These are phyloP conservation scores for Arion vulgaris DNA, from an alignment of 1,140 invertebrate species.

Conservation along the genomic window DNA sequence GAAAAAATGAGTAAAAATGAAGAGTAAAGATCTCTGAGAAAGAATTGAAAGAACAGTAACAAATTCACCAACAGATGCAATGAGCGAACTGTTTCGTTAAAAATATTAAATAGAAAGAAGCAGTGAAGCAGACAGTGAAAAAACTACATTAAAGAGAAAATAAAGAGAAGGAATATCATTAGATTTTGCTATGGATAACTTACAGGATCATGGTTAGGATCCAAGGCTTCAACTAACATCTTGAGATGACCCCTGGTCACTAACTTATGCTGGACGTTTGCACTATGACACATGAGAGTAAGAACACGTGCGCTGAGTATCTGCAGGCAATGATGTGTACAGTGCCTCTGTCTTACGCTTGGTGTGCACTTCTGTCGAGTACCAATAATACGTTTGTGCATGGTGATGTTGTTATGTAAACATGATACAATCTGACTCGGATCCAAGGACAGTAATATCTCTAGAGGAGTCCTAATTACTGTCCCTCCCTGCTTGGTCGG, in stretches of 20 bases:
- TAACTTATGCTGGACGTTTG: constrained; percentile 75
- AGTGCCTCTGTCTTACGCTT: constrained; percentile 77
- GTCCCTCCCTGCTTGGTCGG: constrained; percentile 9
- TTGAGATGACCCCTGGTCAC: constrained; percentile 77
- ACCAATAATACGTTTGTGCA: constrained; percentile 81
- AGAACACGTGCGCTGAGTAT: constrained; percentile 79
- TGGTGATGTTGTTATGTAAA: constrained; percentile 80
- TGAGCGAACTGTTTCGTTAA: too few species aligned
- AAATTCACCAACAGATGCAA: too few species aligned
- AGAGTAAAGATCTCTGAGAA: too few species aligned
- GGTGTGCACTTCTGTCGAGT: constrained; percentile 78
- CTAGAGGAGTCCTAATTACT: constrained; percentile 65
- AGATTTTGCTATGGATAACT: constrained; percentile 46
- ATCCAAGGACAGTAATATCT: constrained; percentile 73
- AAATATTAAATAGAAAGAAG: too few species aligned
- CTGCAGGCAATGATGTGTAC: constrained; percentile 81
- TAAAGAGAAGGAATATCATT: neutral
- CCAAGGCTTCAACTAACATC: constrained; percentile 77
- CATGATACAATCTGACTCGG: constrained; percentile 78
- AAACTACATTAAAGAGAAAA: neutral
- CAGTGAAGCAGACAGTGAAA: neutral
- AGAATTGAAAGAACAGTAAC: too few species aligned
- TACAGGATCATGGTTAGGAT: constrained; percentile 81
- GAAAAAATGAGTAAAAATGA: too few species aligned
- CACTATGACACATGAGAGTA: constrained; percentile 78